phyloP scores from a whole-genome alignment of 2,797 vertebrate species.

The Apodemus agrarius region DNA sequence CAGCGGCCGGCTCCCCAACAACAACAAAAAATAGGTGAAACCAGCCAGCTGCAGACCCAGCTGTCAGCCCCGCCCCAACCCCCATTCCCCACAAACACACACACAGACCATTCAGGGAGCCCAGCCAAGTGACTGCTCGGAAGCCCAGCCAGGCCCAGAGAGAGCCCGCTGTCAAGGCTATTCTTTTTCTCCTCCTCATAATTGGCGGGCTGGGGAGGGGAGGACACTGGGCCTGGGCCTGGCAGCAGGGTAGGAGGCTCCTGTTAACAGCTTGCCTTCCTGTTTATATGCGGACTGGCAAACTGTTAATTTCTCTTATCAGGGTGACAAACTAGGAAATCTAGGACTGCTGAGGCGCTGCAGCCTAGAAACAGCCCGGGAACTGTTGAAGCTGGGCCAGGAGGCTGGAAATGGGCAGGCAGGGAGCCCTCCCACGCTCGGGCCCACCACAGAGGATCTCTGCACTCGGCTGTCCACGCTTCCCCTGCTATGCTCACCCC shows the following conservation, averaged over 20 bases:
- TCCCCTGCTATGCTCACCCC: neutral
- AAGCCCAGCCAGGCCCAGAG: conserved; percentile 53
- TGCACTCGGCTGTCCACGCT: neutral
- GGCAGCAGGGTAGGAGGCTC: conserved; percentile 66
- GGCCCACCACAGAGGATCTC: neutral
- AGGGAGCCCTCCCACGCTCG: neutral
- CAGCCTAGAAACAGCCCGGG: conserved; percentile 58
- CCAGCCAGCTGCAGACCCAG: conserved; percentile 77
- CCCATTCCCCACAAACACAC: neutral
- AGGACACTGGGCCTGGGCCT: conserved; percentile 68
- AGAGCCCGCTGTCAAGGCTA: neutral
- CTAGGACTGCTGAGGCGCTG: conserved; percentile 32
- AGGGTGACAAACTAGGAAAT: conserved; percentile 78
- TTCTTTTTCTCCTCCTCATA: conserved; percentile 39
- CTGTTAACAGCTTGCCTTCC: conserved; percentile 78
- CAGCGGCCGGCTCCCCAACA: conserved; percentile 49
- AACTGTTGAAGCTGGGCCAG: conserved; percentile 33
- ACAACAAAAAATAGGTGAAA: conserved; percentile 23
- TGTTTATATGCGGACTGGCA: conserved; percentile 73
- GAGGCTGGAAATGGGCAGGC: neutral
- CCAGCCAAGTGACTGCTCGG: conserved; percentile 35
- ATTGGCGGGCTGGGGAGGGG: conserved; percentile 56
- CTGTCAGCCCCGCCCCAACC: neutral
- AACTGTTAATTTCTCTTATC: conserved; percentile 74
- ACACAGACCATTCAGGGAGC: conserved; percentile 46